These are phyloP conservation scores for Oxystoma pomonae DNA, from an alignment of 2,888 invertebrate species.

Conservation along the genomic window DNA sequence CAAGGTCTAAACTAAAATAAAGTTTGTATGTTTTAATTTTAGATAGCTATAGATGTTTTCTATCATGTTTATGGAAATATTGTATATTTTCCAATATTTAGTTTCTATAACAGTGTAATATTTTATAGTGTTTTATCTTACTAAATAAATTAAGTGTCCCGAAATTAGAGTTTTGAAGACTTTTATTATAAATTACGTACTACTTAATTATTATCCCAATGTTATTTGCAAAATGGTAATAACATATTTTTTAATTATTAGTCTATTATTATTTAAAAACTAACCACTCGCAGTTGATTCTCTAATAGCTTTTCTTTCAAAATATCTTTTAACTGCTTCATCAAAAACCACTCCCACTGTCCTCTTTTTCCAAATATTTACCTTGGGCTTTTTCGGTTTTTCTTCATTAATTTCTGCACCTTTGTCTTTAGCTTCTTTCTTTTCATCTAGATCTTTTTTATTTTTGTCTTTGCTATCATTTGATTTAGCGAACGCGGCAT, in stretches of 20 bases:
- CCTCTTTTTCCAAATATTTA: conserved; percentile 78
- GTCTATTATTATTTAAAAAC: too few species aligned
- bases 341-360: conserved; percentile 76
- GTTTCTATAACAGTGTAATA: too few species aligned
- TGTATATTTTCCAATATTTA: too few species aligned
- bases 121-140: too few species aligned
- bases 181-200: too few species aligned
- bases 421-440: conserved; percentile 15
- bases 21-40: not conserved
- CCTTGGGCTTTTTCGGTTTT: conserved; percentile 48
- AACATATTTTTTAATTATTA: too few species aligned
- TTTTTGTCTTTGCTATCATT: conserved; percentile 22
- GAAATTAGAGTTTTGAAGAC: too few species aligned
- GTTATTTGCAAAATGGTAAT: too few species aligned
- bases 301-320: conserved; percentile 61
- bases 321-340: conserved; percentile 71
- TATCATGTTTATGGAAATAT: too few species aligned
- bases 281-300: conserved; percentile 30
- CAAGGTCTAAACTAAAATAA: conserved; percentile 29
- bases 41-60: too few species aligned
- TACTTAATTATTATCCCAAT: too few species aligned
- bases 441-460: conserved; percentile 24
- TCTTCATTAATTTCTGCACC: conserved; percentile 25
- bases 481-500: conserved; percentile 20
- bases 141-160: too few species aligned